Evolutionary conservation across 1,140 invertebrate genomes (phyloP).

Genomic region (Eurosta solidaginis): DNA sequence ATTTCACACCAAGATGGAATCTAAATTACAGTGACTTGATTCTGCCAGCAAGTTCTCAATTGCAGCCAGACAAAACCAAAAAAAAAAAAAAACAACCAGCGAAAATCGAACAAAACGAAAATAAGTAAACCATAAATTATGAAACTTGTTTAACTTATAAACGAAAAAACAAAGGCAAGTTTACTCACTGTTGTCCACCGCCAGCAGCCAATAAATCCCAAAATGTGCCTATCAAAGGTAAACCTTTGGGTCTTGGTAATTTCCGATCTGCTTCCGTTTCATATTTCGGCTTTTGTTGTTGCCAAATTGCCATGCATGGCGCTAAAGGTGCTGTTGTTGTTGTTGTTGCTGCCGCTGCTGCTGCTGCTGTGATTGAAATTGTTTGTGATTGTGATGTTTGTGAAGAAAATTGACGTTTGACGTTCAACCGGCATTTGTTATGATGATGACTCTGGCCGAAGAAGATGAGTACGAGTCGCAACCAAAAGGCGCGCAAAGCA

Average conservation of each 20-base stretch:
- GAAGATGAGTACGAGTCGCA: background rate
- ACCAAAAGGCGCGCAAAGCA: slow-evolving; percentile 12
- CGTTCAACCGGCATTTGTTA: background rate
- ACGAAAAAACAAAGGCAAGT: background rate
- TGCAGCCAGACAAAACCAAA: background rate
- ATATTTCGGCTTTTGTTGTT: background rate
- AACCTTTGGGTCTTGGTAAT: slow-evolving; percentile 51
- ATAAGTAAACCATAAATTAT: too few relatives aligned
- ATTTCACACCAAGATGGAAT: background rate
- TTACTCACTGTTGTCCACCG: slow-evolving; percentile 59
- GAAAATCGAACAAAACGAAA: background rate
- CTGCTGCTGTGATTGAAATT: background rate
- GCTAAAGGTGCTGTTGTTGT: background rate
- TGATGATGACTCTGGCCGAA: background rate
- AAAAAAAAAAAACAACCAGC: background rate
- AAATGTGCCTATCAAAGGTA: slow-evolving; percentile 65
- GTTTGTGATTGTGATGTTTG: background rate
- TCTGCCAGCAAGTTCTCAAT: background rate
- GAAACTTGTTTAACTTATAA: too few relatives aligned
- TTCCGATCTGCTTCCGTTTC: background rate
- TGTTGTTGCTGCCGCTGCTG: background rate
- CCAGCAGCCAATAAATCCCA: slow-evolving; percentile 63
- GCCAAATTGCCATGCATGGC: background rate
- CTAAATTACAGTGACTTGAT: background rate
- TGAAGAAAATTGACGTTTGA: background rate